phyloP scores from a whole-genome alignment of 1,140 invertebrate species.

The Rhopalosiphum maidis region DNA sequence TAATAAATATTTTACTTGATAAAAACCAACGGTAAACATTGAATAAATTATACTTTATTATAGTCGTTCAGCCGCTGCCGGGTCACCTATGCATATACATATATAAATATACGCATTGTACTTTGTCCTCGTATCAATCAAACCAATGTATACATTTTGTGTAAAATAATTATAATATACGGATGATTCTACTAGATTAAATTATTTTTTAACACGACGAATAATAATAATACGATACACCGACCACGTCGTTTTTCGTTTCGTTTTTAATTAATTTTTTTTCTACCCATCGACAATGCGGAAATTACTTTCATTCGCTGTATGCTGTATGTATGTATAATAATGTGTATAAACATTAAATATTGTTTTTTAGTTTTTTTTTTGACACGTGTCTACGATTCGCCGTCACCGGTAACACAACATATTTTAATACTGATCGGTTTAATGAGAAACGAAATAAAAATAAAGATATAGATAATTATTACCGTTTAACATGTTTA shows the following conservation, averaged over 20 bases:
- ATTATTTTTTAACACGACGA: neutral
- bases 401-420: no score
- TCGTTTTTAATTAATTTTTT: neutral
- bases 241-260: neutral
- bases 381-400: no score
- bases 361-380: no score
- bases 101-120: neutral
- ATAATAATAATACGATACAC: neutral
- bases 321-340: neutral
- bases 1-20: neutral
- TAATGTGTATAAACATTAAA: no score
- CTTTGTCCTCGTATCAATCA: neutral
- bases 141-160: neutral
- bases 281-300: neutral
- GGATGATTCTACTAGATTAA: neutral
- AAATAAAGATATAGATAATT: no score
- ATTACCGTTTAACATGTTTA: neutral
- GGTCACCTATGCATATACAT: no score
- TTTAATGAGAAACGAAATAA: neutral
- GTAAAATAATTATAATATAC: neutral
- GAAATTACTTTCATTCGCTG: neutral
- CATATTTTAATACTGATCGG: neutral
- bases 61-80: neutral
- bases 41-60: neutral
- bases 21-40: neutral